Base-by-base conservation (phyloP, 2,888 invertebrate species). In the Orthosia incerta region DNA sequence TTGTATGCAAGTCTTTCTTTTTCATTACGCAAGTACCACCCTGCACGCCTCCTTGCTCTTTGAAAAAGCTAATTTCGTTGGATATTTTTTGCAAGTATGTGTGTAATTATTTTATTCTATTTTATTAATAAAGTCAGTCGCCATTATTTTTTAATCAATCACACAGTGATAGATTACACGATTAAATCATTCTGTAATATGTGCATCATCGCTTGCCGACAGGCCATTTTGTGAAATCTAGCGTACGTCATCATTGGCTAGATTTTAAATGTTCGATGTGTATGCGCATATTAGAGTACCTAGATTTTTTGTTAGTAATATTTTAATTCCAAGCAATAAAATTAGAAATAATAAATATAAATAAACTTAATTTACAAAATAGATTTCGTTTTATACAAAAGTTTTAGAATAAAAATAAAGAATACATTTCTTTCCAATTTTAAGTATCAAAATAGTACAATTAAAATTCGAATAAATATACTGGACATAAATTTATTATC, bases 261-360 rank as follows among this genome's bases (percentile, higher is more conserved):
- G 68, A 73, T 72, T 76, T 39, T 23, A 81, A 71, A 84, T 67
- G 63, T 74, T 81, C 74, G 79, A 86, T 84, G 74, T 75, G 46
- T 20, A 81, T 86, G 71, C 86, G 72, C 85, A 86, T 85, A 85
- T 81, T 84, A 85, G 84, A 86, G 84, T 67, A 46, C 48, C 51
- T 77, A 77, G 55, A 70, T 70, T 65, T 67, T 62, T 57, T 53
- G 64, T 78, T 80, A 77, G 71, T 85, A 56, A 64, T 61, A 56
- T 48, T 66, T 67, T 56, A 67, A 66, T 46, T 18, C 48, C 15
- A 57, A 67, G 74, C 18, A 60, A 64, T 57, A 57, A 61, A 65
- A 64, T 50, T 57, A 50, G 26, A 70, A 16, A 55, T 31, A 20
- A 66, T 39, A 60, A 20, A 66, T 39, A 60, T 59, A 71, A 62